Evolutionary conservation across 2,113 vertebrate genomes (phyloP).

Genomic region (Odocoileus virginianus): DNA sequence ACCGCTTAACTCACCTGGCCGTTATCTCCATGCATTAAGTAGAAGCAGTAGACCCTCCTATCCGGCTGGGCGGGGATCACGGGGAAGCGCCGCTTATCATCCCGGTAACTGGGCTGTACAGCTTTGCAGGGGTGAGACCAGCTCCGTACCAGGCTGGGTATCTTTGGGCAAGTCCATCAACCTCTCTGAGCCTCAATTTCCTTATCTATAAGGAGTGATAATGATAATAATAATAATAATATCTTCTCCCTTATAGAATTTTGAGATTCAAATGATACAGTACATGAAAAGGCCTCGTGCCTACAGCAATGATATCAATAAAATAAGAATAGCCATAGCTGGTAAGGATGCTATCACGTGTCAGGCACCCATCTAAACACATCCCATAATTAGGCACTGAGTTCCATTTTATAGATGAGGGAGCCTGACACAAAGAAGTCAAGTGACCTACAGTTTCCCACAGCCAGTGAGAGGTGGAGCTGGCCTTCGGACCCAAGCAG

Average conservation of each 20-base stretch:
- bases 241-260: not conserved
- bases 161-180: not conserved
- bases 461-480: not conserved
- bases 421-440: not conserved
- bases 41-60: not conserved
- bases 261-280: not conserved
- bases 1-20: slow-evolving; percentile 36
- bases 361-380: not conserved
- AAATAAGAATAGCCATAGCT: not conserved
- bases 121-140: not conserved
- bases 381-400: not conserved
- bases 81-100: not conserved
- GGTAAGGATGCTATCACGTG: not conserved
- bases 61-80: not conserved
- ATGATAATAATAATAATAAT: not conserved
- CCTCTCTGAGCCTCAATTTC: not conserved
- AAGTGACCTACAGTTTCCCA: not conserved
- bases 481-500: not conserved
- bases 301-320: not conserved
- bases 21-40: slow-evolving; percentile 14
- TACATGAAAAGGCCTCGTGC: not conserved
- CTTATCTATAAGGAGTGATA: not conserved
- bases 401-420: not conserved
- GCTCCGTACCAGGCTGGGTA: not conserved
- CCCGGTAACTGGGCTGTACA: not conserved